phyloP scores from a whole-genome alignment of 2,113 vertebrate species.

The Psettodes erumei region DNA sequence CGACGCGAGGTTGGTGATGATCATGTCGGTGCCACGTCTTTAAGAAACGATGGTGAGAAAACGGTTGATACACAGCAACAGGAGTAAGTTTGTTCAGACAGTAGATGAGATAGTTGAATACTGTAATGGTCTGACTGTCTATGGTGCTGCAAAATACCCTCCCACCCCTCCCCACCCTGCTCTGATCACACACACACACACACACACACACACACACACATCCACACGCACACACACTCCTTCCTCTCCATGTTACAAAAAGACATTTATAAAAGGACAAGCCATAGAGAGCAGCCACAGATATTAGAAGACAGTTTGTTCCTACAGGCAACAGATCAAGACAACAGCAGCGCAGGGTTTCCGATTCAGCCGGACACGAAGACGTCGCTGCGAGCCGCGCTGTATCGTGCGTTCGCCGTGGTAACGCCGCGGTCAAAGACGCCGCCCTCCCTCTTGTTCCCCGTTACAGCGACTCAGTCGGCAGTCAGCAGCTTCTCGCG shows the following conservation, averaged over 20 bases:
- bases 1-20: too few relatives aligned
- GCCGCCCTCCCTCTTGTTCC: not conserved
- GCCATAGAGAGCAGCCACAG: constrained; percentile 49
- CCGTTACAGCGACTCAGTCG: not conserved
- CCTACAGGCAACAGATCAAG: constrained; percentile 65
- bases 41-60: not conserved
- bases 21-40: not conserved
- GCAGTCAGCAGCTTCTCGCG: not conserved
- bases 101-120: constrained; percentile 6
- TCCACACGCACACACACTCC: not conserved
- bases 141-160: constrained; percentile 13
- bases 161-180: not conserved
- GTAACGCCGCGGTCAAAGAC: not conserved
- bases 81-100: not conserved
- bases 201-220: constrained; percentile 2
- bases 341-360: constrained; percentile 44
- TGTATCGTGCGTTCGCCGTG: not conserved
- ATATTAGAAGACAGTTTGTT: constrained; percentile 42
- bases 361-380: not conserved
- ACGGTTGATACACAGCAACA: not conserved
- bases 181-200: not conserved
- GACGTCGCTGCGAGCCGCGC: not conserved
- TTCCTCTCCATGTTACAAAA: constrained; percentile 59
- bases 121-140: constrained; percentile 30
- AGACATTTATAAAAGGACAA: constrained; percentile 73